Evolutionary conservation across 2,797 vertebrate species (phyloP), one percentile per base, ranked within the genome.

Genomic region (Apodemus agrarius): DNA sequence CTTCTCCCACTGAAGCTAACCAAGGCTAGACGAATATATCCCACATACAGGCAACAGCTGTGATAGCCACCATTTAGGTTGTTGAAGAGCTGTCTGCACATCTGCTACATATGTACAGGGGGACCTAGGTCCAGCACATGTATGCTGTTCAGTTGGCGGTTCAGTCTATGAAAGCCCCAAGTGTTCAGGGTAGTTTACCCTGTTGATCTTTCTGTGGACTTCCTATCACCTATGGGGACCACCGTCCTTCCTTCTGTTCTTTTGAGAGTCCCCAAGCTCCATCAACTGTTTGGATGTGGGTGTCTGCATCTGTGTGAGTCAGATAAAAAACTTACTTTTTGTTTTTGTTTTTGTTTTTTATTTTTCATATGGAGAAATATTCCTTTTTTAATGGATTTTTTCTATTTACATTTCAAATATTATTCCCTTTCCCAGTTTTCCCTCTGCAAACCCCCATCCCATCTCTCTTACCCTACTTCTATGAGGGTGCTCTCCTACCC

Each of bases 181-280:
- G n/a, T 16, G 34, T 72, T 19, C 34, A 37, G 0, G 65, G 34
- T 34, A 72, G 17, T 72, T 72, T 69, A n/a, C 16, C 16, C 34
- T 69, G 34, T n/a, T n/a, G 67, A 17, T n/a, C 7, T n/a, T 69
- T 16, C 16, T 69, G 6, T n/a, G 34, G 34, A n/a, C 34, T 69
- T 69, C 16, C 3, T n/a, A n/a, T n/a, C 2, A 0, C 2, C 67
- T n/a, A n/a, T n/a, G 2, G 8, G 17, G 17, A 19, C 1, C 69
- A 72, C 34, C 9, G 10, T 21, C 3, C 69, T 72, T 34, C 69
- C 17, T 72, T 34, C 67, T 37, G 7, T n/a, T 37, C 17, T 21
- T 72, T n/a, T 19, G 19, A 37, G n/a, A 21, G 34, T 37, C 7
- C n/a, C 1, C 8, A 37, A 37, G n/a, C n/a, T 72, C 3, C 19